These are phyloP conservation scores for Corythornis cristatus DNA, from an alignment of 2,113 vertebrate genomes.

Conservation along the genomic window DNA sequence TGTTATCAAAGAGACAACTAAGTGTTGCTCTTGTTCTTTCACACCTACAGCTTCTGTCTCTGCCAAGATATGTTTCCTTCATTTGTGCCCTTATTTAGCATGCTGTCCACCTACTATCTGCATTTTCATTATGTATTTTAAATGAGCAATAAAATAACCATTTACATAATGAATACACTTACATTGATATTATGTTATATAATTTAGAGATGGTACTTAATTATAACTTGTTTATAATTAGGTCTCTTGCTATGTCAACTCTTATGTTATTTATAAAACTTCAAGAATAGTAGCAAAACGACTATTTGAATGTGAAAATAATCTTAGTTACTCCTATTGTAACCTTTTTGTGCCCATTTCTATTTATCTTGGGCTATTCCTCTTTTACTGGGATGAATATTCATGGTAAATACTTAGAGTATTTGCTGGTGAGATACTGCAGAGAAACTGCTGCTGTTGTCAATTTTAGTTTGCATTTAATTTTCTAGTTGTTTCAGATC, in stretches of 20 bases:
- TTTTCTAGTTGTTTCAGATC: not conserved
- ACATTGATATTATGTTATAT: slow-evolving; percentile 38
- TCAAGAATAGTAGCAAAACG: not conserved
- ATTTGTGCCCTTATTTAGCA: slow-evolving; percentile 41
- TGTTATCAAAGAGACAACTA: not conserved
- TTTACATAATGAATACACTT: slow-evolving; percentile 51
- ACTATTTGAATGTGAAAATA: not conserved
- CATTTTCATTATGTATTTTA: slow-evolving; percentile 53
- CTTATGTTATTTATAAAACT: slow-evolving; percentile 38
- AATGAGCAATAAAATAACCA: slow-evolving; percentile 59
- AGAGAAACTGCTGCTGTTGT: not conserved
- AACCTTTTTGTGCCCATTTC: not conserved
- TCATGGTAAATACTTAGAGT: not conserved
- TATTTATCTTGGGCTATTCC: not conserved
- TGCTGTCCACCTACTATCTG: slow-evolving; percentile 60
- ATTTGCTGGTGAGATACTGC: not conserved
- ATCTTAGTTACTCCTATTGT: not conserved
- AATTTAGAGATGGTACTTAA: slow-evolving; percentile 53
- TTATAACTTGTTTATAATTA: slow-evolving; percentile 62
- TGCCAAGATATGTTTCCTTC: slow-evolving; percentile 29
- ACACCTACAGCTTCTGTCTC: slow-evolving; percentile 37
- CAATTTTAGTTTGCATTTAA: not conserved
- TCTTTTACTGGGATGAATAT: not conserved
- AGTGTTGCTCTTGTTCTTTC: slow-evolving; percentile 48
- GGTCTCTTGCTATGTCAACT: slow-evolving; percentile 17